phyloP scores from a whole-genome alignment of 2,888 invertebrate genomes.

The Drosophila acutilabella region DNA sequence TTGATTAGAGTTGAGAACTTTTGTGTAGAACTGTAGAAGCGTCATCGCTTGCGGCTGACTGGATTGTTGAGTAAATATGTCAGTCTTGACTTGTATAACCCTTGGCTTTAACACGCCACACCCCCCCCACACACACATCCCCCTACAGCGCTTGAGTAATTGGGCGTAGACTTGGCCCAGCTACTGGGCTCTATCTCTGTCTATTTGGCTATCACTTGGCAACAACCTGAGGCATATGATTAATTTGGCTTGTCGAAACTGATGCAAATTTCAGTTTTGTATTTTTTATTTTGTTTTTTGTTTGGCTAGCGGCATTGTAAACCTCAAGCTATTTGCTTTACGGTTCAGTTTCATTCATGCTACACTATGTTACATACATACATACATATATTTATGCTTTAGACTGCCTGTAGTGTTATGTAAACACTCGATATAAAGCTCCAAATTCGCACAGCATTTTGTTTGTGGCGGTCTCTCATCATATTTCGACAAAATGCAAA shows the following conservation, averaged over 20 bases:
- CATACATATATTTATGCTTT: neutral
- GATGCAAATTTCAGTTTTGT: constrained; percentile 60
- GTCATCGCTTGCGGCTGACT: constrained; percentile 39
- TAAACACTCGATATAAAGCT: constrained; percentile 64
- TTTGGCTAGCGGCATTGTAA: constrained; percentile 39
- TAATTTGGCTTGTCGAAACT: constrained; percentile 72
- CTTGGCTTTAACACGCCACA: constrained; percentile 3
- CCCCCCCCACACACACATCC: constrained; percentile 1
- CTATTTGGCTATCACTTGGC: constrained; percentile 17
- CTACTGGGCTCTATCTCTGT: constrained; percentile 46
- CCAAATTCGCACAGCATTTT: constrained; percentile 55
- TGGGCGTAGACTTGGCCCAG: constrained; percentile 67
- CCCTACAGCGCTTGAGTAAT: constrained; percentile 61
- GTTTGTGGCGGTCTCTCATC: neutral
- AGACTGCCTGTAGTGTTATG: constrained; percentile 69
- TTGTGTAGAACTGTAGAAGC: constrained; percentile 27
- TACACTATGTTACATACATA: neutral
- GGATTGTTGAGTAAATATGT: constrained; percentile 79
- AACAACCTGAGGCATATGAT: constrained; percentile 62
- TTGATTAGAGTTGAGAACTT: constrained; percentile 55
- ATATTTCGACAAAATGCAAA: constrained; percentile 50
- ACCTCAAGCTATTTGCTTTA: constrained; percentile 70
- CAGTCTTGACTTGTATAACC: constrained; percentile 59
- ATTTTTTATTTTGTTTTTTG: neutral
- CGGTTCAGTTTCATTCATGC: constrained; percentile 79